Evolutionary conservation across 2,113 vertebrate genomes (phyloP).

Genomic region (crab-eating macaque (Macaca fascicularis)): T2T-MFA8v1.1 NC_088377.1:5096001-5096500

Average conservation of each 20-base stretch:
- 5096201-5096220: background rate
- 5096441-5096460: background rate
- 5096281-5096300: rapidly evolving
- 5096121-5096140: no score
- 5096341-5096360: rapidly evolving
- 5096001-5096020: rapidly evolving
- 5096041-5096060: rapidly evolving
- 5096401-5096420: background rate
- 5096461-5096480: background rate
- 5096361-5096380: background rate
- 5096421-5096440: background rate
- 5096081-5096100: background rate
- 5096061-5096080: no score
- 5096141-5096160: background rate
- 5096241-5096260: rapidly evolving
- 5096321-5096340: background rate
- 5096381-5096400: background rate
- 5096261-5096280: rapidly evolving
- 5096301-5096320: background rate
- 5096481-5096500: background rate
- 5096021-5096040: rapidly evolving
- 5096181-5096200: background rate
- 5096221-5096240: rapidly evolving
- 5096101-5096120: background rate
- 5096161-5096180: no score